A percentile compares a stretch with the other conserved stretches of the same genome.
Conservation (phyloP, 2,113 vertebrate species). For the Benitochromis conjunctus region DNA sequence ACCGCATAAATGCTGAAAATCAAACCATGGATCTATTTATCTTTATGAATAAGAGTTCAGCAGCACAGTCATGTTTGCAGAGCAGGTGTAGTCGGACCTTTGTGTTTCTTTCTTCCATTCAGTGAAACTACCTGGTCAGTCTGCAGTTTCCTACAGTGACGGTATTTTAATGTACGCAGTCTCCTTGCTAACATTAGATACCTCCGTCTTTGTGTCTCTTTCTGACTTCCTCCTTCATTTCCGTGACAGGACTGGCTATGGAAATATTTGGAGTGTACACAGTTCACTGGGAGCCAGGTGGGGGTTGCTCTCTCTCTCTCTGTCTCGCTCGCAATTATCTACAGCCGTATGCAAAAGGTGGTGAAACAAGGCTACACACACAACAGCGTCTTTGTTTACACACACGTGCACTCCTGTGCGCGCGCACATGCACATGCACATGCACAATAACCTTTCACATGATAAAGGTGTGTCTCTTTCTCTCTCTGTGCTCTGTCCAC, state of each 20-base stretch:
- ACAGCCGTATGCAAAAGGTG: slow-evolving; percentile 74
- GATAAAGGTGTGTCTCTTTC: slow-evolving; percentile 58
- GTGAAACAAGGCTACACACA: slow-evolving; percentile 50
- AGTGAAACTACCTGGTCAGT: not conserved
- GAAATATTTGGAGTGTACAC: slow-evolving; percentile 78
- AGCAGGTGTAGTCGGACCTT: slow-evolving; percentile 19
- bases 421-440: not conserved
- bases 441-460: slow-evolving; percentile 18
- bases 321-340: slow-evolving; percentile 61
- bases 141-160: not conserved
- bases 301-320: slow-evolving; percentile 10
- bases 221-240: slow-evolving; percentile 64
- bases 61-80: slow-evolving; percentile 1
- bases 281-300: slow-evolving; percentile 55
- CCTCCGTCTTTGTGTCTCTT: not conserved
- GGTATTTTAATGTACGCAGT: not conserved
- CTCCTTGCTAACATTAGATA: not conserved
- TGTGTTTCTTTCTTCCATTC: not conserved
- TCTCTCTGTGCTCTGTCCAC: slow-evolving; percentile 18
- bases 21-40: not conserved
- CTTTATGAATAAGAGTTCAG: not conserved
- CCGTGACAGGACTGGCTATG: slow-evolving; percentile 56
- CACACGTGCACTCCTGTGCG: not conserved
- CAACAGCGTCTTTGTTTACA: slow-evolving; percentile 62
- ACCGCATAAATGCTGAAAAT: not conserved